Evolutionary conservation across 2,797 vertebrate genomes (phyloP).

Genomic region (Eulemur albifrons): DNA sequence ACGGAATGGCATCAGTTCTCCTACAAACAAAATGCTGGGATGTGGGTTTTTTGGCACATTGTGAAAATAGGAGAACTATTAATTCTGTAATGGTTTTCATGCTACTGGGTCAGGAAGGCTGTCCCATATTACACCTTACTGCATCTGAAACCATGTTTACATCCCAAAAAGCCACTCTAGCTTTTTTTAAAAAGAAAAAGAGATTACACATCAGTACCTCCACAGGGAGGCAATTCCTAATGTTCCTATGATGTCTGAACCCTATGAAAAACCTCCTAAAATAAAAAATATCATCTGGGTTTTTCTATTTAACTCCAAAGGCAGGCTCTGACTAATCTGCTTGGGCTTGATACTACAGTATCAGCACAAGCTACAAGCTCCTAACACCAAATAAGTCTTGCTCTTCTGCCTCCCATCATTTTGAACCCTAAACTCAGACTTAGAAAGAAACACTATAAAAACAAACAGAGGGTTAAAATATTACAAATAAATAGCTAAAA

Average conservation of each 20-base stretch:
- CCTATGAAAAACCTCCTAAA: slow-evolving; percentile 63
- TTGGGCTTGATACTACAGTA: slow-evolving; percentile 25
- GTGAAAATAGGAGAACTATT: slow-evolving; percentile 74
- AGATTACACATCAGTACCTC: slow-evolving; percentile 60
- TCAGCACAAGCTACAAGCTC: slow-evolving; percentile 47
- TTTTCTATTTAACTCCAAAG: slow-evolving; percentile 67
- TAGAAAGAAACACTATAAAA: slow-evolving; percentile 72
- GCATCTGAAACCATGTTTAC: slow-evolving; percentile 69
- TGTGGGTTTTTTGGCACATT: slow-evolving; percentile 78
- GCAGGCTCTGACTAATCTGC: slow-evolving; percentile 29
- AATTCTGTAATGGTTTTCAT: slow-evolving; percentile 76
- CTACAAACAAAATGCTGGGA: slow-evolving; percentile 77
- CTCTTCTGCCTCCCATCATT: slow-evolving; percentile 44
- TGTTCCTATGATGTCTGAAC: slow-evolving; percentile 69
- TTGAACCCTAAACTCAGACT: slow-evolving; percentile 73
- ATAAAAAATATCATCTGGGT: slow-evolving; percentile 67
- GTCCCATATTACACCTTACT: slow-evolving; percentile 55
- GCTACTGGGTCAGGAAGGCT: slow-evolving; percentile 58
- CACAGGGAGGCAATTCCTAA: slow-evolving; percentile 53
- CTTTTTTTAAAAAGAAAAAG: slow-evolving; percentile 21
- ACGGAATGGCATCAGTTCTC: slow-evolving; percentile 77
- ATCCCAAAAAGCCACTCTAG: slow-evolving; percentile 65
- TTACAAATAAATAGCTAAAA: slow-evolving; percentile 78
- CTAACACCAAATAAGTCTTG: slow-evolving; percentile 36
- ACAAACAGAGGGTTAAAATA: slow-evolving; percentile 59